A percentile compares a stretch with the other conserved stretches of the same genome.
Conservation (phyloP, 30 jellyfish, hydroid and myxozoan genomes). For the Pseudorhiza aurosa region DNA sequence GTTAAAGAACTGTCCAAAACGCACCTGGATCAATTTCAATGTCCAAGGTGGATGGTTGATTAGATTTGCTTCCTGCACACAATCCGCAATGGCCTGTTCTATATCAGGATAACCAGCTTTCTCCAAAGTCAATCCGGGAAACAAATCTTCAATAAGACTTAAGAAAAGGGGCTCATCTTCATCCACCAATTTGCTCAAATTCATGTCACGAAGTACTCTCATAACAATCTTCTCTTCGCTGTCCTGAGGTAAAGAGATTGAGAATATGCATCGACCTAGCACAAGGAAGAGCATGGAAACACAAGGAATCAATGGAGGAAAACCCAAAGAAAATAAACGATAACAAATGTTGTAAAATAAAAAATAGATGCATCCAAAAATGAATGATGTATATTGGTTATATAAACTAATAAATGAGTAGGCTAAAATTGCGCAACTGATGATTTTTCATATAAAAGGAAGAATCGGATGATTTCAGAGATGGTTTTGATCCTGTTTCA, state of each 20-base stretch:
- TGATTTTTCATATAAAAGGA: too few relatives aligned
- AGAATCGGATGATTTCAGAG: too few relatives aligned
- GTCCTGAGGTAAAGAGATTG: too few relatives aligned
- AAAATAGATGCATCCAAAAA: neutral
- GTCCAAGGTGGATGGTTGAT: slow-evolving; percentile 87
- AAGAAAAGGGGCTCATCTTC: slow-evolving; percentile 92
- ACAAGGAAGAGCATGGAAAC: too few relatives aligned
- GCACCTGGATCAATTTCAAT: slow-evolving; percentile 81
- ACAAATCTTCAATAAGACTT: slow-evolving; percentile 87
- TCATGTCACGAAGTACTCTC: slow-evolving; percentile 96
- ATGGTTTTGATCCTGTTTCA: too few relatives aligned
- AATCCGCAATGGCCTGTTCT: slow-evolving; percentile 75
- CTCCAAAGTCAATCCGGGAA: slow-evolving; percentile 87
- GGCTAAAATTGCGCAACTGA: neutral
- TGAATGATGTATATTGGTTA: neutral
- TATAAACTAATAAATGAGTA: neutral
- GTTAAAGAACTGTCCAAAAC: too few relatives aligned
- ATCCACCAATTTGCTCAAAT: slow-evolving; percentile 87
- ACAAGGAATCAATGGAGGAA: neutral
- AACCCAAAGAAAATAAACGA: neutral
- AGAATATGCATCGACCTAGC: too few relatives aligned
- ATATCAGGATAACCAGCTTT: slow-evolving; percentile 93
- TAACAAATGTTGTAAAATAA: neutral
- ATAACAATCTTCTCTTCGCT: slow-evolving; percentile 90
- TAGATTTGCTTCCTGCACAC: slow-evolving; percentile 71